Base-by-base conservation (phyloP, 2,113 vertebrate genomes). In the Progne subis region DNA sequence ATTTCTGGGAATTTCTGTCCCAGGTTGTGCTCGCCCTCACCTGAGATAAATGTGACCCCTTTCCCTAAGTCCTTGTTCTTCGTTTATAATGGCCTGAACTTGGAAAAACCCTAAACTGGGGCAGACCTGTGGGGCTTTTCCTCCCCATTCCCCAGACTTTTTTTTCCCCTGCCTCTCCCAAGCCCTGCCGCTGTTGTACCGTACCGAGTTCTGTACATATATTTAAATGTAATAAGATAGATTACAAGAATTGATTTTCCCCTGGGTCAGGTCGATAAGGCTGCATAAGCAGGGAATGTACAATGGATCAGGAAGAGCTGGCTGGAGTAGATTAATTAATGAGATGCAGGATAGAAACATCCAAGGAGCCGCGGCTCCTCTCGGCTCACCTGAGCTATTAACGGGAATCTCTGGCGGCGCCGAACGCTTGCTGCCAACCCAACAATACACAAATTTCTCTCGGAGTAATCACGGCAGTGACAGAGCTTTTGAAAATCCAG, bases 261-360 rank as follows among this genome's bases (percentile, higher is more conserved):
- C 86, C 63, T 72, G 94, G 91, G 95, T 68, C 55, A 26, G 93
- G 93, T 95, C 67, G 94, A 97, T 97, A 95, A 91, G 94, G 80
- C 88, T 95, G 93, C 31, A 88, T 75, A 88, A 96, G 95, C 96
- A 84, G 75, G 63, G 96, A 80, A 84, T 37, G 41, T 47, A 67
- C 86, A 84, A 82, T 43, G 67, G 77, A 18, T 93, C 80, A 11
- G 86, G 59, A 87, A 47, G 90, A 70, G 68, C 70, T 69, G 18
- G 63, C 77, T 82, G 91, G 19, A 84, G 88, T 49, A 97, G 96
- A 97, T 97, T 97, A 97, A 97, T 98, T 98, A 97, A 97, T 94
- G 97, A 95, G 93, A 91, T 43, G 83, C 80, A 88, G 80, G 46
- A 78, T 37, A 56, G 92, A 85, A 95, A 78, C 86, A 92, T 88